phyloP scores from a whole-genome alignment of 2,888 invertebrate genomes.

The Orthonychiurus folsomi region DNA sequence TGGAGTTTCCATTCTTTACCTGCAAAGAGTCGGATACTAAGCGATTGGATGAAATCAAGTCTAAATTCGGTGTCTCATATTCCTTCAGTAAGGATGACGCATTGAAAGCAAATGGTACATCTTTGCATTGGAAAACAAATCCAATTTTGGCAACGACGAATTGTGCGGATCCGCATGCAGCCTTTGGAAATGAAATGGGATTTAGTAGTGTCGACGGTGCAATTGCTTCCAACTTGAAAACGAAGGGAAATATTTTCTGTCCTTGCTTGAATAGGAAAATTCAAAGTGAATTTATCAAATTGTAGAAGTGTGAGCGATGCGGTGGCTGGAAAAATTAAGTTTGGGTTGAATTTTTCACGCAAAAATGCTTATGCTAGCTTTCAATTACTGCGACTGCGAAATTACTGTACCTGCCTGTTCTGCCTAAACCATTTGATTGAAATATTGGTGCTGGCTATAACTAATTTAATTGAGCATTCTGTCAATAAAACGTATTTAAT shows the following conservation, averaged over 20 bases:
- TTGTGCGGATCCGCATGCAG: conserved; percentile 25
- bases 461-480: too few species aligned
- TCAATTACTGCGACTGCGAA: too few species aligned
- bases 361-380: too few species aligned
- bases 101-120: conserved; percentile 18
- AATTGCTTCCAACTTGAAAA: conserved; percentile 22
- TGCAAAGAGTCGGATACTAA: conserved; percentile 6
- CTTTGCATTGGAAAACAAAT: conserved; percentile 15
- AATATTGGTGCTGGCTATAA: too few species aligned
- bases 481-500: too few species aligned
- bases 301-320: conserved; percentile 7
- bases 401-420: too few species aligned
- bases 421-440: too few species aligned
- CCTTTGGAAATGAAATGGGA: conserved; percentile 28
- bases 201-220: conserved; percentile 22
- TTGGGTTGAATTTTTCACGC: too few species aligned
- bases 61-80: conserved; percentile 11
- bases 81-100: conserved; percentile 23
- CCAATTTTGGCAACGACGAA: conserved; percentile 23
- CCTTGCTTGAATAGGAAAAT: conserved; percentile 23
- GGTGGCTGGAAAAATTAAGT: too few species aligned
- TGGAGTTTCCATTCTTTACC: conserved; percentile 26
- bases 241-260: conserved; percentile 25
- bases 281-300: conserved; percentile 14
- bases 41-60: conserved; percentile 14